Percentiles rank a stretch among this genome's conserved stretches.
Conservation (phyloP, 2,113 vertebrate species). For the Oncorhynchus keta region DNA sequence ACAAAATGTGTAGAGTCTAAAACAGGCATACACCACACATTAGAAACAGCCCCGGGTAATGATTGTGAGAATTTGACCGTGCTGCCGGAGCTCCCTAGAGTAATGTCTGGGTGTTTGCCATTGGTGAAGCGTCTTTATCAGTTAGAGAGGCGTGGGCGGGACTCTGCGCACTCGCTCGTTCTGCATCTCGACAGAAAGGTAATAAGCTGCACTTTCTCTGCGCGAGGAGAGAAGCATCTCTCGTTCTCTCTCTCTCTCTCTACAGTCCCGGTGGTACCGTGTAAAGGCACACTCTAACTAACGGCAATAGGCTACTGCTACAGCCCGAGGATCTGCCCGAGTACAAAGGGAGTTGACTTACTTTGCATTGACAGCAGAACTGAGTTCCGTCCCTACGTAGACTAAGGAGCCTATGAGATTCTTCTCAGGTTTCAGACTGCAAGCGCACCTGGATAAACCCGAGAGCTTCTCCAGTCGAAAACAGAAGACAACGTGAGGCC, state of each 20-base stretch:
- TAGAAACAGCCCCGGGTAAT: too few relatives aligned
- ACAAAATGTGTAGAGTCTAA: too few relatives aligned
- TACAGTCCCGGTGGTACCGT: constrained; percentile 61
- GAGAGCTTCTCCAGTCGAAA: constrained; percentile 40
- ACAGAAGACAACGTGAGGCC: constrained; percentile 42
- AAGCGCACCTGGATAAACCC: constrained; percentile 75
- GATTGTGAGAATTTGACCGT: too few relatives aligned
- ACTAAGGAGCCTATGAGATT: constrained; percentile 58
- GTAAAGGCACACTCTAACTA: constrained; percentile 29
- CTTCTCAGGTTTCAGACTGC: constrained; percentile 34
- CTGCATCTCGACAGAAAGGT: constrained; percentile 70
- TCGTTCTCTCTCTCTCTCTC: constrained; percentile 58
- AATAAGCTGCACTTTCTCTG: constrained; percentile 71
- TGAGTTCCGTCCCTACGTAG: constrained; percentile 45
- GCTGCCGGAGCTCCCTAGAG: too few relatives aligned
- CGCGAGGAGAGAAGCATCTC: constrained; percentile 31
- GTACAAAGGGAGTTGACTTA: constrained; percentile 48
- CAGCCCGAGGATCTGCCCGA: constrained; percentile 59
- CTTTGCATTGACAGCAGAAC: constrained; percentile 12
- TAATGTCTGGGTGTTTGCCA: constrained; percentile 54
- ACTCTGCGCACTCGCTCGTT: constrained; percentile 51
- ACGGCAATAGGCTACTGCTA: constrained; percentile 1
- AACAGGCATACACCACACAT: too few relatives aligned
- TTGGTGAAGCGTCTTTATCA: constrained; percentile 75
- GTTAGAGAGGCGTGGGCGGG: constrained; percentile 75